A percentile compares a stretch with the other conserved stretches of the same genome.
Conservation (phyloP, 1,140 invertebrate genomes). For the Apis florea region DNA sequence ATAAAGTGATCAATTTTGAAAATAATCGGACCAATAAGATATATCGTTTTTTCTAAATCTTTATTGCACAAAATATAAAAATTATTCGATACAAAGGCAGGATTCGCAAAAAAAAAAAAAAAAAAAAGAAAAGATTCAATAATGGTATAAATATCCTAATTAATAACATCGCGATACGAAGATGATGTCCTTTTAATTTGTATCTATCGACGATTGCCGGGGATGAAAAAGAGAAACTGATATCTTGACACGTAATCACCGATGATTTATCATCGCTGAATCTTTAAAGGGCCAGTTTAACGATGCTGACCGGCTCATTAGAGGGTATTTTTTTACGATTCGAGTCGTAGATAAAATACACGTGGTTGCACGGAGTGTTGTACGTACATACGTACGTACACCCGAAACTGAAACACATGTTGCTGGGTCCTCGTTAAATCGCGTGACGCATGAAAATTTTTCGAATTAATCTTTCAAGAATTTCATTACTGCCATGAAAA, state of each 20-base stretch:
- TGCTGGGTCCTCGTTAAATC: conserved; percentile 42
- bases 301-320: conserved; percentile 45
- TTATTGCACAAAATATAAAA: too few relatives aligned
- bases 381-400: too few relatives aligned
- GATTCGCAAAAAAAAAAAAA: neutral
- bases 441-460: conserved; percentile 47
- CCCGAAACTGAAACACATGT: conserved; percentile 43
- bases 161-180: neutral
- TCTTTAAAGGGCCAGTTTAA: conserved; percentile 48
- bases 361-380: neutral
- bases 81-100: too few relatives aligned
- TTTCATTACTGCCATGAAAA: conserved; percentile 42
- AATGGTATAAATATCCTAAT: conserved; percentile 31
- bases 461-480: conserved; percentile 49
- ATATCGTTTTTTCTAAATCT: too few relatives aligned
- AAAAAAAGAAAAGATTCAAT: neutral
- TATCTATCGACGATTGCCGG: conserved; percentile 25
- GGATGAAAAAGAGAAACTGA: neutral
- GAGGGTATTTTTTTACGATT: conserved; percentile 49
- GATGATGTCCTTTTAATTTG: conserved; percentile 38
- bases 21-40: too few relatives aligned
- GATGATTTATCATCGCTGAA: conserved; percentile 48
- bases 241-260: conserved; percentile 46
- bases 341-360: conserved; percentile 34
- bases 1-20: too few relatives aligned